A percentile compares a stretch with the other conserved stretches of the same genome.
phyloP scores from a whole-genome alignment of 92 coral and sea anemone species.

The Porites divaricata region DNA sequence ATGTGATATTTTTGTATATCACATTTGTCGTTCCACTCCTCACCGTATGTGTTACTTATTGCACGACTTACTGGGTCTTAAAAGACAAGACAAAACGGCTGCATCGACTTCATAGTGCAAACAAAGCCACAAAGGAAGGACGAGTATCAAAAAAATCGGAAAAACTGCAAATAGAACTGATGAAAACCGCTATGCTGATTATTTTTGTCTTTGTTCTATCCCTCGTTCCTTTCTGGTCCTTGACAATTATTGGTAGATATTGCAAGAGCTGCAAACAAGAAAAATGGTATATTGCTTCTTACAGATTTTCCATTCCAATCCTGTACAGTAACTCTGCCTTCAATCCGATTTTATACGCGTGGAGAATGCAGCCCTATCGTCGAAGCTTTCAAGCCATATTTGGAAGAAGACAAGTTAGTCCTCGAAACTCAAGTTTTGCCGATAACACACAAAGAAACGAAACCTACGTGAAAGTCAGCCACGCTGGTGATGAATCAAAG shows the following conservation, averaged over 20 bases:
- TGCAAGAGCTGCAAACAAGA: conserved; percentile 24
- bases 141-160: conserved; percentile 11
- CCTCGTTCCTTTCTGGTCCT: conserved; percentile 43
- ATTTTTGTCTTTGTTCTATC: conserved; percentile 22
- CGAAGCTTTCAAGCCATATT: conserved; percentile 35
- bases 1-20: conserved; percentile 25
- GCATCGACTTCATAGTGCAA: background rate
- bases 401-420: background rate
- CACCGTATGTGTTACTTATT: conserved; percentile 22
- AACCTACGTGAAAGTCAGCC: background rate
- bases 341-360: conserved; percentile 65
- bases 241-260: conserved; percentile 21
- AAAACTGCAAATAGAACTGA: conserved; percentile 36
- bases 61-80: conserved; percentile 3
- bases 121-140: background rate
- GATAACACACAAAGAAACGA: background rate
- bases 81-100: conserved; percentile 5
- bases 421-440: background rate
- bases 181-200: conserved; percentile 35
- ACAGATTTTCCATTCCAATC: conserved; percentile 59
- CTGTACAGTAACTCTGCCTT: conserved; percentile 60
- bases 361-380: conserved; percentile 62
- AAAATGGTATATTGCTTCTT: conserved; percentile 61
- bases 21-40: conserved; percentile 28
- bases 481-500: conserved; percentile 16